phyloP scores from a whole-genome alignment of 2,113 vertebrate genomes.

The Corydoras sp. region DNA sequence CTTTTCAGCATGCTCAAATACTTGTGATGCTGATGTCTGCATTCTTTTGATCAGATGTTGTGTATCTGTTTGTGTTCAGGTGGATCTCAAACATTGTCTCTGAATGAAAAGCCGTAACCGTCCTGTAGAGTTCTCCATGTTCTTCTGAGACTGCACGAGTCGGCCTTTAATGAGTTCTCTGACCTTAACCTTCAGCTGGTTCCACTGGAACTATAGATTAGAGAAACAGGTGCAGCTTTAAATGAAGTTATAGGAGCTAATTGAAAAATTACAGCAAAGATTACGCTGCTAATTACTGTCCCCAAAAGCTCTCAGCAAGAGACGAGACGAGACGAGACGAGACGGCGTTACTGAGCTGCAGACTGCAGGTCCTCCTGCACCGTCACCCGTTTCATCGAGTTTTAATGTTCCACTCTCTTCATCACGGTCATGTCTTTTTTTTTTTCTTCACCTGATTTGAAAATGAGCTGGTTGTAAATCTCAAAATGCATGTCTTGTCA shows the following conservation, averaged over 20 bases:
- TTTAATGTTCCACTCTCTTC: background rate
- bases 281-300: constrained; percentile 64
- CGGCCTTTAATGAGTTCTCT: constrained; percentile 55
- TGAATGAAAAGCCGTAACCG: too few relatives aligned
- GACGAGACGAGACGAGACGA: background rate
- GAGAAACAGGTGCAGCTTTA: constrained; percentile 63
- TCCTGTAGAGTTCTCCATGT: background rate
- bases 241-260: constrained; percentile 61
- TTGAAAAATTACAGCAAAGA: constrained; percentile 63
- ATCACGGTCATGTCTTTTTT: too few relatives aligned
- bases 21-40: background rate
- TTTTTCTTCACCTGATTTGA: too few relatives aligned
- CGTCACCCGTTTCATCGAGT: background rate
- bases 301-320: constrained; percentile 16
- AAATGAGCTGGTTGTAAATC: too few relatives aligned
- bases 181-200: constrained; percentile 48
- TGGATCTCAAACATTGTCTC: too few relatives aligned
- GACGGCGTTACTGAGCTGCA: background rate
- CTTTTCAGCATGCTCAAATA: too few relatives aligned
- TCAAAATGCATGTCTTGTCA: constrained; percentile 51
- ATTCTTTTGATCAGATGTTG: background rate
- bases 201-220: constrained; percentile 58
- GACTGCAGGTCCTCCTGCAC: background rate
- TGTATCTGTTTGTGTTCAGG: too few relatives aligned
- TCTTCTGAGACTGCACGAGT: constrained; percentile 12